A percentile compares a stretch with the other conserved stretches of the same genome.
These are phyloP conservation scores for Tinea trinotella DNA, from an alignment of 2,888 invertebrate genomes.

Conservation along the genomic window DNA sequence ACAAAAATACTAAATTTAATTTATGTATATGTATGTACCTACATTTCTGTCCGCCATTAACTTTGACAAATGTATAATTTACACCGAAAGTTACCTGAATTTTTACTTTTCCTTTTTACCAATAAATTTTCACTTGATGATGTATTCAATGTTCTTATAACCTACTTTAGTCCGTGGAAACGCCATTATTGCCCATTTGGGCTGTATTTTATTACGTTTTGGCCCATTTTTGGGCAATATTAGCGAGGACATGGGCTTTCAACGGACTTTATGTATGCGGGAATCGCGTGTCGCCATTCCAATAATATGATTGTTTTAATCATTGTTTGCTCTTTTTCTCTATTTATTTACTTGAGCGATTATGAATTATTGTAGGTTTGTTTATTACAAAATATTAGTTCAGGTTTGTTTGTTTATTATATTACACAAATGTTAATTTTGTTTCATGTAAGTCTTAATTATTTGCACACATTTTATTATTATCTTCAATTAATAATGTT, in stretches of 20 bases:
- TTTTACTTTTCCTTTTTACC: neutral
- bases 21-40: no score
- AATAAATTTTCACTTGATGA: constrained; percentile 4
- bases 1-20: no score
- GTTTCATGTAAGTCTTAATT: no score
- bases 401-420: no score
- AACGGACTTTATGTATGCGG: constrained; percentile 5
- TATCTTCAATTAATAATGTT: no score
- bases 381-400: no score
- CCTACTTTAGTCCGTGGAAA: constrained; percentile 1
- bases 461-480: no score
- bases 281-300: neutral
- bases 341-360: neutral
- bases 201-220: constrained; percentile 12
- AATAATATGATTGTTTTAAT: neutral
- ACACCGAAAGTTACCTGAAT: no score
- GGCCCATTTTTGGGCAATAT: constrained; percentile 15
- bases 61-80: neutral
- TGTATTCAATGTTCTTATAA: constrained; percentile 13
- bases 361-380: no score
- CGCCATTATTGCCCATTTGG: constrained; percentile 14
- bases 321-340: no score
- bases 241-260: neutral
- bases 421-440: no score
- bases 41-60: neutral